phyloP scores from a whole-genome alignment of 2,888 invertebrate species.

The Caenorhabditis sinica region DNA sequence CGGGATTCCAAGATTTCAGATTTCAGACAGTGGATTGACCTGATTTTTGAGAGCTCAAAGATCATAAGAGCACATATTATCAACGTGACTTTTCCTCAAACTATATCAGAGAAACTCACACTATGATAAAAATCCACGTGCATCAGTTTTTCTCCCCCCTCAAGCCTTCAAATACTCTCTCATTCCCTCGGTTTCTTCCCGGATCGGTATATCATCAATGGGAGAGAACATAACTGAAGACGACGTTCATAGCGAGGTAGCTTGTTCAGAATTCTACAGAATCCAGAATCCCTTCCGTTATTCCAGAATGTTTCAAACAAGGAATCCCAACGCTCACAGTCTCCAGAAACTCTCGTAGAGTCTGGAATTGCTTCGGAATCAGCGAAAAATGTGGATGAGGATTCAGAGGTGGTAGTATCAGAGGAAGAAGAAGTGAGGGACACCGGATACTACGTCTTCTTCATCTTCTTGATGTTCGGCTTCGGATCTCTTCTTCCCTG shows the following conservation, averaged over 20 bases:
- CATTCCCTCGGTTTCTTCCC: background rate
- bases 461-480: conserved; percentile 94
- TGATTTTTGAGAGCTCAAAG: too few relatives aligned
- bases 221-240: background rate
- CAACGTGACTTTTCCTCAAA: too few relatives aligned
- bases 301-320: conserved; percentile 15
- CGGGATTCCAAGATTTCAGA: too few relatives aligned
- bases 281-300: background rate
- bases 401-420: background rate
- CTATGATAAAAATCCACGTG: background rate
- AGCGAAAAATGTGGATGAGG: background rate
- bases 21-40: too few relatives aligned
- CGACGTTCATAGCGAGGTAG: conserved; percentile 31
- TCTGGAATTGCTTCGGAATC: background rate
- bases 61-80: too few relatives aligned
- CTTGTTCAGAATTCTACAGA: background rate
- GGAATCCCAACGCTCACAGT: conserved; percentile 13
- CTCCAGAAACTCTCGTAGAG: background rate
- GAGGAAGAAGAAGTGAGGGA: conserved; percentile 21
- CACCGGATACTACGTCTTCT: conserved; percentile 76
- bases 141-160: background rate
- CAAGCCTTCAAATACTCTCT: background rate
- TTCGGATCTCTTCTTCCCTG: conserved; percentile 96
- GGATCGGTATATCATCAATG: background rate
- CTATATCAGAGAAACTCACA: too few relatives aligned